These are phyloP conservation scores for Drosophila tanythrix DNA, from an alignment of 2,888 invertebrate species.

Conservation along the genomic window DNA sequence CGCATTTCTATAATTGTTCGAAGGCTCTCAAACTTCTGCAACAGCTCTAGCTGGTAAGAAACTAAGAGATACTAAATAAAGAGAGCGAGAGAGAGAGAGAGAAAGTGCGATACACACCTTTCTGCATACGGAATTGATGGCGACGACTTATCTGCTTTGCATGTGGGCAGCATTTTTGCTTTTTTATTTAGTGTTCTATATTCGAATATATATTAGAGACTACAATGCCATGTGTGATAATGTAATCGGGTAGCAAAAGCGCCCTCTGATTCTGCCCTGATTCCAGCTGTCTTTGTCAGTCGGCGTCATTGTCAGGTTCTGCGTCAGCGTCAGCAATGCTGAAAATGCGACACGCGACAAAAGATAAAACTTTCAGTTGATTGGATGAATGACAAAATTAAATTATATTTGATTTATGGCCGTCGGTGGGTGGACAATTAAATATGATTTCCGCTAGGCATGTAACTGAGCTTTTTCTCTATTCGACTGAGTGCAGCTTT, in stretches of 20 bases:
- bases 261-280: constrained; percentile 23
- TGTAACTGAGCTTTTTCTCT: constrained; percentile 39
- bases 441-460: constrained; percentile 73
- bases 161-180: constrained; percentile 24
- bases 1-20: neutral
- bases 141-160: constrained; percentile 41
- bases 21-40: neutral
- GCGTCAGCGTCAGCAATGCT: constrained; percentile 17
- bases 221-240: constrained; percentile 35
- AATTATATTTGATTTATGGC: constrained; percentile 78
- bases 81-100: constrained; percentile 6
- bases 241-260: constrained; percentile 41
- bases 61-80: constrained; percentile 2
- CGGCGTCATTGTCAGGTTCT: neutral
- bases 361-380: constrained; percentile 67
- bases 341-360: constrained; percentile 45
- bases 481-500: constrained; percentile 15
- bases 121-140: constrained; percentile 38
- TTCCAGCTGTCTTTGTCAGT: neutral
- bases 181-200: neutral
- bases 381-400: constrained; percentile 78
- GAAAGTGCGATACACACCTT: constrained; percentile 13
- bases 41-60: neutral
- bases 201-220: neutral
- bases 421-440: constrained; percentile 80